A percentile compares a stretch with the other conserved stretches of the same genome.
phyloP scores from a whole-genome alignment of 2,888 invertebrate species.

The Ormyrus rosae region DNA sequence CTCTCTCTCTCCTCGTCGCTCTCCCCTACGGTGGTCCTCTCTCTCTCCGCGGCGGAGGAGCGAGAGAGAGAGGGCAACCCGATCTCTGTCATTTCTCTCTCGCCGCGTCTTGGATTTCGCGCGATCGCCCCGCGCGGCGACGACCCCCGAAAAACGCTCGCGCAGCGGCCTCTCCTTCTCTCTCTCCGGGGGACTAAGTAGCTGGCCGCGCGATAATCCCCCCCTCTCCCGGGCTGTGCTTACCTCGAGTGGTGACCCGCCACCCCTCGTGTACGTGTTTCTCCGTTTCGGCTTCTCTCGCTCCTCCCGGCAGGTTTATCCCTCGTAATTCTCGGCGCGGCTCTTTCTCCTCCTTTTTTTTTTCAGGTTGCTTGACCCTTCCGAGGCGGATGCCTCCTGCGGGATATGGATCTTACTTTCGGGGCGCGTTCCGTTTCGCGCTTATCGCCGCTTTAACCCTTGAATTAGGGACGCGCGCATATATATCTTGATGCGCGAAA shows the following conservation, averaged over 20 bases:
- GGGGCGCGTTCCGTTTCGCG: background rate
- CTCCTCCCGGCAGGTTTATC: too few relatives aligned
- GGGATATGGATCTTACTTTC: background rate
- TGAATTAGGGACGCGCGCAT: background rate
- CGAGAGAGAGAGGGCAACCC: slow-evolving; percentile 66
- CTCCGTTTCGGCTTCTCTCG: too few relatives aligned
- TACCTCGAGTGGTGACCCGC: too few relatives aligned
- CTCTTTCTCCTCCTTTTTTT: background rate
- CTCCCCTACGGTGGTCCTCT: slow-evolving; percentile 70
- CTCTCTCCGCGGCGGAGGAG: slow-evolving; percentile 16
- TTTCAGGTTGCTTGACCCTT: slow-evolving; percentile 8
- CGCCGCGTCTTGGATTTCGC: slow-evolving; percentile 71
- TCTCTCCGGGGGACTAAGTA: background rate
- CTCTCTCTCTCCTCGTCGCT: slow-evolving; percentile 58
- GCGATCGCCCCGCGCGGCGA: slow-evolving; percentile 32
- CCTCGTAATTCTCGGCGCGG: too few relatives aligned
- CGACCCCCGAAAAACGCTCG: slow-evolving; percentile 5
- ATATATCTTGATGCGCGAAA: background rate
- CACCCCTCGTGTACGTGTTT: too few relatives aligned
- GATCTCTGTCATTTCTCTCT: slow-evolving; percentile 73
- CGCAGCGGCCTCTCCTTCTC: background rate
- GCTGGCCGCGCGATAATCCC: too few relatives aligned
- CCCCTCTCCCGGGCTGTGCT: too few relatives aligned
- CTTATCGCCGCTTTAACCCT: slow-evolving; percentile 4
- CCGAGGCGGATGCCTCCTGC: background rate